Conservation (phyloP, 2,797 vertebrate species). For the Sebastes nivosus region DNA sequence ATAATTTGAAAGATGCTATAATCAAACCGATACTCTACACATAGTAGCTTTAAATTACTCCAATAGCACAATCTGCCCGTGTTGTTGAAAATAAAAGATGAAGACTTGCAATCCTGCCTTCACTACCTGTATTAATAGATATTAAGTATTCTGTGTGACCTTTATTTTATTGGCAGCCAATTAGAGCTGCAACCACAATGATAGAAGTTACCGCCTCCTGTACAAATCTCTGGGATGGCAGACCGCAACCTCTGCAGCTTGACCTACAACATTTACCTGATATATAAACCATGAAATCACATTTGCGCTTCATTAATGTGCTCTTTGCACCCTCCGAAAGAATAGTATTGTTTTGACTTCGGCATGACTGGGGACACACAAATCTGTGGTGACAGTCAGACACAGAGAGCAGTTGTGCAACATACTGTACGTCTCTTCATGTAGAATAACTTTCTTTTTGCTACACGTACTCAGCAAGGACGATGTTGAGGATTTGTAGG, state of each 20-base stretch:
- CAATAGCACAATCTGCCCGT: background rate
- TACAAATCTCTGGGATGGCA: background rate
- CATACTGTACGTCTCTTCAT: background rate
- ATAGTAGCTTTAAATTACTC: background rate
- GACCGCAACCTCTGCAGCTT: background rate
- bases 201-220: background rate
- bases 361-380: background rate
- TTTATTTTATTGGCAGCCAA: conserved; percentile 14
- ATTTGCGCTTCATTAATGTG: background rate
- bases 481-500: background rate
- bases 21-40: background rate
- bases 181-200: background rate
- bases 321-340: background rate
- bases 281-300: background rate
- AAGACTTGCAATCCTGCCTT: background rate
- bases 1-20: background rate
- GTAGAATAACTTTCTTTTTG: background rate
- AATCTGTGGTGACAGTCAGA: background rate
- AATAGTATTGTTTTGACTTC: background rate
- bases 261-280: background rate
- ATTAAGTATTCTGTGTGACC: conserved; percentile 6
- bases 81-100: background rate
- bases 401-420: background rate
- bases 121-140: background rate
- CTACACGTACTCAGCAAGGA: background rate